Evolutionary conservation across 2,113 vertebrate species (phyloP).

Genomic region (Erinaceus europaeus): DNA sequence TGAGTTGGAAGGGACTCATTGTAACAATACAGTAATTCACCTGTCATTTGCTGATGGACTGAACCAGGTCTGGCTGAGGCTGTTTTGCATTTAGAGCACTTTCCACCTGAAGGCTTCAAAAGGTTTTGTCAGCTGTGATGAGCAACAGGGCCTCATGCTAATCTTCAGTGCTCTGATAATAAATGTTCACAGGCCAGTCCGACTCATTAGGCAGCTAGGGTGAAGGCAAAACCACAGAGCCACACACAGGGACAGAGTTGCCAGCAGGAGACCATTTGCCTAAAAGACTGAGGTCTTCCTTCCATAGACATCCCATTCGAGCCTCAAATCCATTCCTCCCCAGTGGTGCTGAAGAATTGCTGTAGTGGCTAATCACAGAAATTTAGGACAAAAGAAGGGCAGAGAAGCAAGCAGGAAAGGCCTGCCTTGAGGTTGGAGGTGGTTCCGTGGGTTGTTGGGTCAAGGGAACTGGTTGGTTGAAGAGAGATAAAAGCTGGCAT

Average conservation of each 20-base stretch:
- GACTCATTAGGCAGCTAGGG: background rate
- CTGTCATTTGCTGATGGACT: background rate
- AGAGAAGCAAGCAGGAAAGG: background rate
- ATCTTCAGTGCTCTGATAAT: background rate
- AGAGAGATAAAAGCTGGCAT: background rate
- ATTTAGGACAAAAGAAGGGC: background rate
- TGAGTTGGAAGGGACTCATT: background rate
- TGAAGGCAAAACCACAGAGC: fast-evolving
- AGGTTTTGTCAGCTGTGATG: background rate
- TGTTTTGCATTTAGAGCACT: conserved; percentile 37
- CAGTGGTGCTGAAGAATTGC: background rate
- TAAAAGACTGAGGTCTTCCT: too few species aligned
- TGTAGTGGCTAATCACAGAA: background rate
- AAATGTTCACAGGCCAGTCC: background rate
- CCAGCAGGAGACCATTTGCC: too few species aligned
- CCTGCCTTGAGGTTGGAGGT: background rate
- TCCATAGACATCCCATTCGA: too few species aligned
- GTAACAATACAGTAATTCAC: background rate
- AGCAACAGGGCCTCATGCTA: background rate
- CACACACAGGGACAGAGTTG: too few species aligned
- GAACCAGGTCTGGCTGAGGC: background rate
- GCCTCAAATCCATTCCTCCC: too few species aligned
- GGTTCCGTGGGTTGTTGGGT: too few species aligned
- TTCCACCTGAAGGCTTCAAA: conserved; percentile 1
- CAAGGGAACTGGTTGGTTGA: background rate